Evolutionary conservation across 1,140 invertebrate genomes (phyloP).

Genomic region (Drosophila eugracilis): DNA sequence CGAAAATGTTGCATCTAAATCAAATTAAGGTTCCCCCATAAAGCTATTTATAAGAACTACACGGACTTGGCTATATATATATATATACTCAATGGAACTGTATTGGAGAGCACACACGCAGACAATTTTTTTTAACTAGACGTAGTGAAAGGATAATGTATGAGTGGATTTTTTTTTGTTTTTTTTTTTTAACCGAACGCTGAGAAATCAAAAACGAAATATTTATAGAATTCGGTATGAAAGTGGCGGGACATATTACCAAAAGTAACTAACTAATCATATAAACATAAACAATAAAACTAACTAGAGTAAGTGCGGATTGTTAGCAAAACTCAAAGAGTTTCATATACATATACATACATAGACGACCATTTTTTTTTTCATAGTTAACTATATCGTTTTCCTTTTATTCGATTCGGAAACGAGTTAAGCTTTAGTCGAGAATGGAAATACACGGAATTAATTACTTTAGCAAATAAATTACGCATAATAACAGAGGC

Average conservation of each 20-base stretch:
- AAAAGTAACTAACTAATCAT: conserved; percentile 34
- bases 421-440: conserved; percentile 58
- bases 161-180: conserved; percentile 16
- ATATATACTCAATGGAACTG: conserved; percentile 23
- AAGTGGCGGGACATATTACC: conserved; percentile 23
- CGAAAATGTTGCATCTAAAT: conserved; percentile 49
- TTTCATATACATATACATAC: conserved; percentile 46
- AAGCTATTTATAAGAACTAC: conserved; percentile 32
- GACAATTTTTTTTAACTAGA: conserved; percentile 53
- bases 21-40: conserved; percentile 55
- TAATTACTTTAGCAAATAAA: conserved; percentile 35
- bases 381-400: conserved; percentile 20
- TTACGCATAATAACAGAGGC: background rate
- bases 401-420: conserved; percentile 15
- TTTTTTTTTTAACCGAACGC: conserved; percentile 57
- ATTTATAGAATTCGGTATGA: conserved; percentile 37
- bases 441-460: conserved; percentile 20
- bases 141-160: conserved; percentile 33
- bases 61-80: conserved; percentile 19
- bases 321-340: conserved; percentile 70
- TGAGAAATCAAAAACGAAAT: conserved; percentile 38
- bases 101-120: conserved; percentile 16
- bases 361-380: conserved; percentile 4
- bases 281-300: conserved; percentile 19
- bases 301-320: conserved; percentile 33